Conservation (phyloP, 2,888 invertebrate species). For the Erynnis tages region DNA sequence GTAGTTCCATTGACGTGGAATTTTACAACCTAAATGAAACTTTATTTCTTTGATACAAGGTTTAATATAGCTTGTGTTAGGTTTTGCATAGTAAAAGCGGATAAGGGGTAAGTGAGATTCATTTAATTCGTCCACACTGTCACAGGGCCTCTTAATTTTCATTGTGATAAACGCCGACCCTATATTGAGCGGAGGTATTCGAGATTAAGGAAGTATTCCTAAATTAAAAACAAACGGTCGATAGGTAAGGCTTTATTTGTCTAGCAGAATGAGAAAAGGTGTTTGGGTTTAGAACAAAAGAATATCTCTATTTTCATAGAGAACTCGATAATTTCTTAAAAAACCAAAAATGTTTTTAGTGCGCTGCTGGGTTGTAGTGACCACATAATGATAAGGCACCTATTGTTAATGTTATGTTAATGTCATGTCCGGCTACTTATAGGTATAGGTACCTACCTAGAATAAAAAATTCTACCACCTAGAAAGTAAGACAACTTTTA, state of each 20-base stretch:
- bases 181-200: constrained; percentile 36
- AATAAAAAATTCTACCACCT: too few species aligned
- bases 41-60: constrained; percentile 35
- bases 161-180: constrained; percentile 45
- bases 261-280: too few species aligned
- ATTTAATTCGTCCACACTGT: constrained; percentile 77
- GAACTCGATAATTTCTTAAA: too few species aligned
- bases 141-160: constrained; percentile 73
- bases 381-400: too few species aligned
- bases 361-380: too few species aligned
- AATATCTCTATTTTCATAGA: too few species aligned
- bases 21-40: constrained; percentile 34
- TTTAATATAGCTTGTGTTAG: constrained; percentile 35
- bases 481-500: too few species aligned
- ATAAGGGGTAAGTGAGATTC: constrained; percentile 74
- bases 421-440: too few species aligned
- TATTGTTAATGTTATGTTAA: too few species aligned
- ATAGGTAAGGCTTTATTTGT: background rate
- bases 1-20: constrained; percentile 61
- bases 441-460: too few species aligned
- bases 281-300: too few species aligned
- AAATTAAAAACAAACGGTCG: constrained; percentile 5
- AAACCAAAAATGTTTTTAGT: too few species aligned
- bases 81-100: constrained; percentile 44
- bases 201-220: background rate